phyloP scores from a whole-genome alignment of 2,797 vertebrate genomes.

The Sphenodon punctatus region DNA sequence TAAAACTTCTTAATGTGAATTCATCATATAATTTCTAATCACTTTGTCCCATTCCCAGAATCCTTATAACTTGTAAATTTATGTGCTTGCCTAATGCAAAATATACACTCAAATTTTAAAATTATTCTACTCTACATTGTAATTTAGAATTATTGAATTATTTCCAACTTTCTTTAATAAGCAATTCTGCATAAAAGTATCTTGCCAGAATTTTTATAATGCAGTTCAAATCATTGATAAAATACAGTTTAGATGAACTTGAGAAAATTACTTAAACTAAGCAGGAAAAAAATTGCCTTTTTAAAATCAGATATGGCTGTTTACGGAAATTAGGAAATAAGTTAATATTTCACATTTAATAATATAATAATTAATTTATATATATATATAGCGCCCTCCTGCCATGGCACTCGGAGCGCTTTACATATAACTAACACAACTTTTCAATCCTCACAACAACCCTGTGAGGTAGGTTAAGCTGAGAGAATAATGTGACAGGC shows the following conservation, averaged over 20 bases:
- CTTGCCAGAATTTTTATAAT: conserved; percentile 19
- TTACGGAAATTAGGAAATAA: background rate
- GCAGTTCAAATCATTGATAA: background rate
- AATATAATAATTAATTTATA: background rate
- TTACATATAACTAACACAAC: too few relatives aligned
- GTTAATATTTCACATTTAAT: background rate
- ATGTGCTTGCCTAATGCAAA: conserved; percentile 33
- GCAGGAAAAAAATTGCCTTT: conserved; percentile 3
- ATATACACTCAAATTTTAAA: background rate
- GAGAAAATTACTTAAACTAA: background rate
- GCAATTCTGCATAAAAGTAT: conserved; percentile 18
- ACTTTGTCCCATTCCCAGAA: conserved; percentile 53
- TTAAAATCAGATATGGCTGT: too few relatives aligned
- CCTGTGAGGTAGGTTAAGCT: too few relatives aligned
- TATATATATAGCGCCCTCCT: too few relatives aligned
- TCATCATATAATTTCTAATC: conserved; percentile 44
- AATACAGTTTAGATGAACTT: background rate
- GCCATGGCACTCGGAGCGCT: too few relatives aligned
- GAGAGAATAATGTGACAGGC: too few relatives aligned
- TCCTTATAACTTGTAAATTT: conserved; percentile 28
- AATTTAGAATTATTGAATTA: conserved; percentile 38
- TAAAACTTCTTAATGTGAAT: conserved; percentile 30
- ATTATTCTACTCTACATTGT: background rate
- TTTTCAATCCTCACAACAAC: too few relatives aligned
- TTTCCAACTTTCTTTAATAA: conserved; percentile 20